phyloP scores from a whole-genome alignment of 2,888 invertebrate species.

The Sesia bembeciformis region DNA sequence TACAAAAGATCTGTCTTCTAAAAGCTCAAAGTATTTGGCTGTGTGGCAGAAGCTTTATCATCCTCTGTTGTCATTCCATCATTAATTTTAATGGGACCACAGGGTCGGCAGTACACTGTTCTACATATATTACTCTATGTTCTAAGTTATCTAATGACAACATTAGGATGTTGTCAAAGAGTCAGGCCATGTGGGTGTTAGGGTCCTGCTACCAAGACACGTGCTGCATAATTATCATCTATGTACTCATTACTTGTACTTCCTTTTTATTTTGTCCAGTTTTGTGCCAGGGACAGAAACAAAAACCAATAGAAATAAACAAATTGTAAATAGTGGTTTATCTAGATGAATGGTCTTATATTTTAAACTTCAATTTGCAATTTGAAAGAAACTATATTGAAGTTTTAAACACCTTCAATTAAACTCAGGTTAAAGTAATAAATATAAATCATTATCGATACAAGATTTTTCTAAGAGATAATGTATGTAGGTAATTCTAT shows the following conservation, averaged over 20 bases:
- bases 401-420: too few relatives aligned
- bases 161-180: constrained; percentile 39
- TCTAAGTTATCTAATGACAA: constrained; percentile 53
- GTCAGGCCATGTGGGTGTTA: constrained; percentile 44
- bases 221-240: constrained; percentile 65
- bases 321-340: constrained; percentile 18
- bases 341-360: neutral
- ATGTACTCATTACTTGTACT: constrained; percentile 72
- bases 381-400: too few relatives aligned
- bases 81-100: constrained; percentile 4
- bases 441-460: too few relatives aligned
- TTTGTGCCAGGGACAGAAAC: constrained; percentile 60
- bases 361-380: too few relatives aligned
- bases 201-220: constrained; percentile 68
- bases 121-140: constrained; percentile 26
- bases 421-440: too few relatives aligned
- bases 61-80: constrained; percentile 37
- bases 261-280: constrained; percentile 58
- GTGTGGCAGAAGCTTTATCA: constrained; percentile 43
- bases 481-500: too few relatives aligned
- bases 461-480: too few relatives aligned
- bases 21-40: constrained; percentile 40
- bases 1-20: constrained; percentile 2
- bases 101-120: constrained; percentile 14
- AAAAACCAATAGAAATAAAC: constrained; percentile 54